phyloP scores from a whole-genome alignment of 2,797 vertebrate genomes.

The Odontamblyopus lacepedii region DNA sequence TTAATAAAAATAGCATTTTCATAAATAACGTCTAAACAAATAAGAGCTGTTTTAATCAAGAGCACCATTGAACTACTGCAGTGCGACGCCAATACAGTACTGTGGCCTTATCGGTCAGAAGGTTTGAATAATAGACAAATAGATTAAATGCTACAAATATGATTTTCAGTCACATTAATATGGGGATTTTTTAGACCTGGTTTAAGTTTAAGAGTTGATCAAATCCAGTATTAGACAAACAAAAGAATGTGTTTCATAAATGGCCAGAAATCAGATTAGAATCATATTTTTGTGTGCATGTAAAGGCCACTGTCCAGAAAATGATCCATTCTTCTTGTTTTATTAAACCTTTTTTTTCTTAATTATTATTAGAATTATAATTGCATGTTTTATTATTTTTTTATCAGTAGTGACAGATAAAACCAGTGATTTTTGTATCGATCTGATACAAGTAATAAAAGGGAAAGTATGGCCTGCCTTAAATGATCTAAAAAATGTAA shows the following conservation, averaged over 20 bases:
- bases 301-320: not conserved
- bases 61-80: conserved; percentile 12
- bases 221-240: not conserved
- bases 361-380: too few species aligned
- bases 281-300: too few species aligned
- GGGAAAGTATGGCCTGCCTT: too few species aligned
- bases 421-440: too few species aligned
- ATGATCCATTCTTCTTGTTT: not conserved
- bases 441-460: too few species aligned
- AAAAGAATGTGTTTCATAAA: too few species aligned
- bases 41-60: not conserved
- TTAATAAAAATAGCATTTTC: not conserved
- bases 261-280: too few species aligned
- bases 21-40: not conserved
- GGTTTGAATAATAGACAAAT: not conserved
- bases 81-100: not conserved
- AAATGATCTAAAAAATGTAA: too few species aligned
- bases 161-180: not conserved
- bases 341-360: too few species aligned
- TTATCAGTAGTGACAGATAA: too few species aligned
- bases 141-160: not conserved
- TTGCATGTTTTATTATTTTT: too few species aligned
- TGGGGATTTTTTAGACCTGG: not conserved
- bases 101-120: not conserved
- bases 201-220: not conserved